Base-by-base conservation (phyloP, 2,888 invertebrate species). In the Pherbina coryleti region DNA sequence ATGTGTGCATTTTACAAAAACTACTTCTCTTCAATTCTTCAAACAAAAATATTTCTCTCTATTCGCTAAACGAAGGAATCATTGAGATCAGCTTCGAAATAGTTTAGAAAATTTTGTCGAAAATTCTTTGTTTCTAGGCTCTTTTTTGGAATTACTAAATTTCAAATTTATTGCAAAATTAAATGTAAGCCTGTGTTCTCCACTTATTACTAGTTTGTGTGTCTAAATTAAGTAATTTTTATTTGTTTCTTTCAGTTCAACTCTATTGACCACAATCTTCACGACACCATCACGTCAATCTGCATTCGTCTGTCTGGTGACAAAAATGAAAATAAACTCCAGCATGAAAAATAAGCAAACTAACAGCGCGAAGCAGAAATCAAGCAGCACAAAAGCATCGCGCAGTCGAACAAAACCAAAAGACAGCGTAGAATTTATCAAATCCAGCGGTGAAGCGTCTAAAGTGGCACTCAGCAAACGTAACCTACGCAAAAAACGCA, bases 301-400 rank as follows among this genome's bases (percentile, higher is more conserved):
- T 1, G 85, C 85, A 22, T 85, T 85, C 78, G 83, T 83, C 64
- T 82, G 83, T 70, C 76, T 82, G 70, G 78, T 82, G 34, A 76
- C 80, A 69, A 77, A 81, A 73, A 81, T 82, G 82, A 81, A 81
- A 70, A 80, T 77, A 60, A 57, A 8, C 60, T n/a, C 60, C 31
- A 51, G 37, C 51, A 53, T 53, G 57, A 51, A 75, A 51, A 17
- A 66, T 25, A 60, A 70, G 9, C 25, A 57, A 60, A 57, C 60
- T 34, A 28, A 17, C 69, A 72, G 7, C 25, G n/a, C 28, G 64
- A 51, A 34, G 55, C 69, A 11, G 70, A 77, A 72, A 72, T 7
- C 60, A 19, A 72, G 17, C 66, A 67, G 62, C 5, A 67, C 60
- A 7, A 71, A 51, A 66, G 7, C 64, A 14, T 19, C 22, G 19